Base-by-base conservation (phyloP, 2,797 vertebrate genomes). In the Enteromius trimaculatus region DNA sequence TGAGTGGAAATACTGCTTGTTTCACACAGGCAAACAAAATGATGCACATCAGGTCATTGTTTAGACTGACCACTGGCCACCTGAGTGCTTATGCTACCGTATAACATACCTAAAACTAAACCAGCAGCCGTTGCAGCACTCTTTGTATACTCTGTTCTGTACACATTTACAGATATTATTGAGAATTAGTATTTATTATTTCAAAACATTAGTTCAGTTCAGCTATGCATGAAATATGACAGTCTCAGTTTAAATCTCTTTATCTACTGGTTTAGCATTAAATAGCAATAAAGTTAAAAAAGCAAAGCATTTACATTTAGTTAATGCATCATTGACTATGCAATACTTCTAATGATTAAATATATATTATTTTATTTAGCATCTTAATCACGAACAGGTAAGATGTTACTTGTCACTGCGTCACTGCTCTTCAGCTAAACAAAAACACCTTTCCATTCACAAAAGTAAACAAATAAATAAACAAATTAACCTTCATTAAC, bases 1-100 rank as follows among this genome's bases (percentile, higher is more conserved):
- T 23, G 47, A 79, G 37, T 17, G 34, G n/a, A 69, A 29, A 53
- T 13, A 10, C 31, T 37, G 47, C n/a, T 79, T 17, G 26, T 34
- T 72, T 81, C 26, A 17, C 79, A 81, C 53, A 58, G 10, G 16
- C 34, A 78, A 11, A 55, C n/a, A 79, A 23, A 19, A 51, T 51
- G 13, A 68, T 79, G 2, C 44, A 23, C 19, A 66, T 66, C 62
- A 51, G 21, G 44, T 66, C 1, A n/a, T 23, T 78, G n/a, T 49
- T 65, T 29, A 16, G 55, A 62, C 49, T 37, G 71, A 51, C 21
- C 53, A 58, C 53, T 58, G 53, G 9, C 17, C 26, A 29, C 44
- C 29, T 42, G 19, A 37, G 8, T 19, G 64, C 17, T n/a, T 34
- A 34, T 37, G 64, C 1, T 37, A 7, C 37, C 6, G 34, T 42